phyloP scores from a whole-genome alignment of 2,797 vertebrate genomes.

The Anabas testudineus region DNA sequence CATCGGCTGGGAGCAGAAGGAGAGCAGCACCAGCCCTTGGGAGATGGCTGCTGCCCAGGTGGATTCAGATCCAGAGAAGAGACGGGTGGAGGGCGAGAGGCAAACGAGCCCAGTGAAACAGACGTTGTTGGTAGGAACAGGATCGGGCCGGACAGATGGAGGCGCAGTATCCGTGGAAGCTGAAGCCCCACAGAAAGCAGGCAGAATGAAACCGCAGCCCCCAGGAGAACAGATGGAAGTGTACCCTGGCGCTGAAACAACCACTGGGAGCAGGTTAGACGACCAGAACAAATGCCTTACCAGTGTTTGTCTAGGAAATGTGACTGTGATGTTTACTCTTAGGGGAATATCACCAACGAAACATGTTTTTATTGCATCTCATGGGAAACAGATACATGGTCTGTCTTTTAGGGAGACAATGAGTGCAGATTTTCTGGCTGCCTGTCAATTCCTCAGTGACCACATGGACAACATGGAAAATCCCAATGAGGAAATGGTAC shows the following conservation, averaged over 20 bases:
- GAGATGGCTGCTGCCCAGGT: conserved; percentile 60
- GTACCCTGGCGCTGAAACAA: conserved; percentile 47
- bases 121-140: conserved; percentile 32
- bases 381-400: neutral
- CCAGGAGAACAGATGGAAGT: conserved; percentile 69
- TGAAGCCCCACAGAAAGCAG: conserved; percentile 45
- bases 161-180: conserved; percentile 29
- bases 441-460: conserved; percentile 88
- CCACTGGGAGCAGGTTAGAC: conserved; percentile 69
- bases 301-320: conserved; percentile 20
- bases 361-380: neutral
- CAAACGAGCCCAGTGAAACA: conserved; percentile 42
- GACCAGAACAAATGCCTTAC: conserved; percentile 15
- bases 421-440: conserved; percentile 87
- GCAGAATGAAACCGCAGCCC: conserved; percentile 53
- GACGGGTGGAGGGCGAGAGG: conserved; percentile 13
- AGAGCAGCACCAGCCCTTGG: conserved; percentile 16
- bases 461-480: conserved; percentile 89
- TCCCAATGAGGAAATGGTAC: conserved; percentile 83
- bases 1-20: conserved; percentile 35
- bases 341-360: neutral
- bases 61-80: conserved; percentile 42
- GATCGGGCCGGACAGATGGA: conserved; percentile 64
- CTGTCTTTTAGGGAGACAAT: conserved; percentile 79
- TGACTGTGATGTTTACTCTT: conserved; percentile 9